phyloP scores from a whole-genome alignment of 2,888 invertebrate species.

The Drosophila mimetica region DNA sequence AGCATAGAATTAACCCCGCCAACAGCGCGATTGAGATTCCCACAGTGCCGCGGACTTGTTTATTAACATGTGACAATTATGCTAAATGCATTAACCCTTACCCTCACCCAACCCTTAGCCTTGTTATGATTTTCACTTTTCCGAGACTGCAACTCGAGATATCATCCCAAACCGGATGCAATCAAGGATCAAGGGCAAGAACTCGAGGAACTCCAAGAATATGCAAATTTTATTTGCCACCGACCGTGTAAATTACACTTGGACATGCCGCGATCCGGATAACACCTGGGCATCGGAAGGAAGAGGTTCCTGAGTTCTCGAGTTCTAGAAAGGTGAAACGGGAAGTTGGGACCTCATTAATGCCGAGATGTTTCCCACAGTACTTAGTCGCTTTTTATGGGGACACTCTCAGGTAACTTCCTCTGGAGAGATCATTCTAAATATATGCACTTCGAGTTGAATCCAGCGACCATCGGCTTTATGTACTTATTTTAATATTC shows the following conservation, averaged over 20 bases:
- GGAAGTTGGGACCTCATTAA: conserved; percentile 19
- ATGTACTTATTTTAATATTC: background rate
- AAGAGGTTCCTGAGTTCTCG: conserved; percentile 16
- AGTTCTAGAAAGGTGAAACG: conserved; percentile 8
- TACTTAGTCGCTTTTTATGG: conserved; percentile 18
- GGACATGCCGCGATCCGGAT: conserved; percentile 46
- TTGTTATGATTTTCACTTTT: conserved; percentile 47
- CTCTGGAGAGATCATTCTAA: too few relatives aligned
- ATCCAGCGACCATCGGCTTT: background rate
- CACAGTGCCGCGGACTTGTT: conserved; percentile 64
- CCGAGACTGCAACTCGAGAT: conserved; percentile 7
- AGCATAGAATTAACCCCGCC: conserved; percentile 68
- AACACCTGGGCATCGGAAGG: conserved; percentile 68
- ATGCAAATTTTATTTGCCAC: conserved; percentile 59
- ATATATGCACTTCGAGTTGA: background rate
- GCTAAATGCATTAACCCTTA: conserved; percentile 42
- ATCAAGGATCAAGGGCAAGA: conserved; percentile 59
- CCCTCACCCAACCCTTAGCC: conserved; percentile 47
- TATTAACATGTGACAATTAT: conserved; percentile 77
- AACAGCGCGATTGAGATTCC: conserved; percentile 21
- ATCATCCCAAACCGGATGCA: conserved; percentile 33
- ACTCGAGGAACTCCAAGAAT: conserved; percentile 35
- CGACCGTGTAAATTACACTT: conserved; percentile 56
- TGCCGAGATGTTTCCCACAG: conserved; percentile 33
- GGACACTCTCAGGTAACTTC: conserved; percentile 3